A percentile compares a stretch with the other conserved stretches of the same genome.
These are phyloP conservation scores for Muscicapa striata DNA, from an alignment of 2,797 vertebrate species.

Conservation along the genomic window DNA sequence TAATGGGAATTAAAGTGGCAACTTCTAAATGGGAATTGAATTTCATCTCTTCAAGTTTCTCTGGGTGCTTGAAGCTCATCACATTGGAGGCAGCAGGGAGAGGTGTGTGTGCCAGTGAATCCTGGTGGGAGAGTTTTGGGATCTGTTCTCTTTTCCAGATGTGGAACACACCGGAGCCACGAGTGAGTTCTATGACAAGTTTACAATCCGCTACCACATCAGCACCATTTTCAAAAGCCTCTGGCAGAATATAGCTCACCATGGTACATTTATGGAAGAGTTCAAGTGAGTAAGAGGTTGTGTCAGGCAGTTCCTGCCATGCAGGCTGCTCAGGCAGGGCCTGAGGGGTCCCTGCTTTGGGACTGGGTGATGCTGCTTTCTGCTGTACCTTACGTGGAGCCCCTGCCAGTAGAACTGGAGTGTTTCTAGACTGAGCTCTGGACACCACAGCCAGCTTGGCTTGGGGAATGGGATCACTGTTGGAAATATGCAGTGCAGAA, in stretches of 20 bases:
- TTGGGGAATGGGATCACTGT: neutral
- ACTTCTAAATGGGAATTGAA: neutral
- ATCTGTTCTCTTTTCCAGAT: conserved; percentile 75
- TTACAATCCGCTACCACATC: conserved; percentile 99
- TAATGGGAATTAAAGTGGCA: neutral
- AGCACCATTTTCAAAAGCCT: conserved; percentile 99
- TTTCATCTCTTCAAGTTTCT: neutral
- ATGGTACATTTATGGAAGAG: conserved; percentile 98
- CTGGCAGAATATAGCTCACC: conserved; percentile 97
- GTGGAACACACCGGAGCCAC: conserved; percentile 98
- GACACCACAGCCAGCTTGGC: neutral
- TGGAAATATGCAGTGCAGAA: neutral
- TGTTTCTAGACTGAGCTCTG: neutral
- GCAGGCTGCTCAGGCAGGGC: neutral
- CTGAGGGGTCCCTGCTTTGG: neutral
- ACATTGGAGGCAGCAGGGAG: neutral
- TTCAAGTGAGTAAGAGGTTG: conserved; percentile 90
- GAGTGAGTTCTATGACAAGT: conserved; percentile 99
- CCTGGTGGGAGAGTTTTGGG: neutral
- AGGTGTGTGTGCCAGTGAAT: neutral
- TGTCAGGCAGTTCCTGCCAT: neutral
- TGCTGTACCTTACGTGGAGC: fast-evolving
- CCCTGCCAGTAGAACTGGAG: neutral
- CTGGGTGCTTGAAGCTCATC: neutral
- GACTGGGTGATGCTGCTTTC: neutral